phyloP scores from a whole-genome alignment of 2,113 vertebrate genomes.

The Vulpes lagopus region DNA sequence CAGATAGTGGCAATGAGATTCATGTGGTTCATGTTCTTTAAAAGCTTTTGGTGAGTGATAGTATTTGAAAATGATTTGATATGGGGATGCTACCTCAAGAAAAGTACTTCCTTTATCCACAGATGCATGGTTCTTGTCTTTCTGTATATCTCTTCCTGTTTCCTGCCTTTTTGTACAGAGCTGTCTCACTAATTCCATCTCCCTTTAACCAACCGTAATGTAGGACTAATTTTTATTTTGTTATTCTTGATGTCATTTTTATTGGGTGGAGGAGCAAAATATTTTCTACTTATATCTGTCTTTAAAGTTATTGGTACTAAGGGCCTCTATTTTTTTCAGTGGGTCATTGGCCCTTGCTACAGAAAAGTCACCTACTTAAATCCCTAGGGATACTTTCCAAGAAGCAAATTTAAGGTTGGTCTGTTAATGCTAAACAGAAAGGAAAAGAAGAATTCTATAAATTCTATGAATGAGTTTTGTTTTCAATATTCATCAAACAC shows the following conservation, averaged over 20 bases:
- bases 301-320: slow-evolving; percentile 3
- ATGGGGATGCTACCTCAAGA: not conserved
- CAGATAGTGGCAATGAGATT: not conserved
- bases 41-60: not conserved
- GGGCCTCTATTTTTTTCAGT: slow-evolving; percentile 36
- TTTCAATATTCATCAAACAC: not conserved
- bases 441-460: slow-evolving; percentile 36
- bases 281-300: not conserved
- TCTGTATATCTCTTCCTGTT: not conserved
- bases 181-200: slow-evolving; percentile 38
- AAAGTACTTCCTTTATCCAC: not conserved
- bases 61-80: slow-evolving; percentile 41
- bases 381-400: not conserved
- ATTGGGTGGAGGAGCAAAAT: slow-evolving; percentile 5
- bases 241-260: not conserved
- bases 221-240: not conserved
- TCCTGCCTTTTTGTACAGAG: slow-evolving; percentile 20
- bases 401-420: not conserved
- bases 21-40: not conserved
- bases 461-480: slow-evolving; percentile 53
- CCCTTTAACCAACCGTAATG: not conserved
- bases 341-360: not conserved
- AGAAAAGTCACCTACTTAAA: not conserved
- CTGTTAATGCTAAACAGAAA: slow-evolving; percentile 41
- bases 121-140: not conserved